Conservation (phyloP, 2,113 vertebrate species). For the Bos javanicus region DNA sequence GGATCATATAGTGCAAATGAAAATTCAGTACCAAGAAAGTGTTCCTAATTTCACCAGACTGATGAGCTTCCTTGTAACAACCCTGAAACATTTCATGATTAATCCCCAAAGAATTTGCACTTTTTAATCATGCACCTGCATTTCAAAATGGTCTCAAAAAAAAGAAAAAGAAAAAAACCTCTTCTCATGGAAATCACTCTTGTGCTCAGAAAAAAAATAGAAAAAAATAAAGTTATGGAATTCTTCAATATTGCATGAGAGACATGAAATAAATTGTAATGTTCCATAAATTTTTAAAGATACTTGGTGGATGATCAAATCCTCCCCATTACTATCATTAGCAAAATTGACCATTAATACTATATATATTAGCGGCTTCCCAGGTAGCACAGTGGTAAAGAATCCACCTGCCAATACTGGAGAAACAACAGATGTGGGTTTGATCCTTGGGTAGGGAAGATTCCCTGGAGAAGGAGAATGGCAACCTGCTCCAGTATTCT, state of each 20-base stretch:
- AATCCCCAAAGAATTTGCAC: neutral
- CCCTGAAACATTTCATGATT: constrained; percentile 11
- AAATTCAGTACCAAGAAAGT: neutral
- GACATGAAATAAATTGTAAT: neutral
- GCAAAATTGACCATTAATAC: neutral
- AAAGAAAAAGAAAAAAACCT: neutral
- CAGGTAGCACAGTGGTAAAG: neutral
- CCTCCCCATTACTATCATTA: neutral
- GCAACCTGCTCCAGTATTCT: neutral
- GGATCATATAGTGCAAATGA: neutral
- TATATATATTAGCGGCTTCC: neutral
- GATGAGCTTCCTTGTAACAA: constrained; percentile 24
- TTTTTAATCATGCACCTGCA: constrained; percentile 6
- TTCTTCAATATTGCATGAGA: neutral
- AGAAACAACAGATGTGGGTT: neutral
- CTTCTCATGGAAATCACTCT: neutral
- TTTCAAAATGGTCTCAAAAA: neutral
- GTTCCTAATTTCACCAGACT: neutral
- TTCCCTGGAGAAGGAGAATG: neutral
- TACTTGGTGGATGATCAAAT: neutral
- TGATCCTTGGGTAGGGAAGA: neutral
- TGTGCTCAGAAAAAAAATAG: neutral
- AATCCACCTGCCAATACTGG: neutral
- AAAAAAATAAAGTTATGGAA: neutral
- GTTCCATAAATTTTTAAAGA: neutral